Evolutionary conservation across 1,140 invertebrate genomes (phyloP), one percentile per base, ranked within the genome.

Genomic region (Saccostrea cuccullata): DNA sequence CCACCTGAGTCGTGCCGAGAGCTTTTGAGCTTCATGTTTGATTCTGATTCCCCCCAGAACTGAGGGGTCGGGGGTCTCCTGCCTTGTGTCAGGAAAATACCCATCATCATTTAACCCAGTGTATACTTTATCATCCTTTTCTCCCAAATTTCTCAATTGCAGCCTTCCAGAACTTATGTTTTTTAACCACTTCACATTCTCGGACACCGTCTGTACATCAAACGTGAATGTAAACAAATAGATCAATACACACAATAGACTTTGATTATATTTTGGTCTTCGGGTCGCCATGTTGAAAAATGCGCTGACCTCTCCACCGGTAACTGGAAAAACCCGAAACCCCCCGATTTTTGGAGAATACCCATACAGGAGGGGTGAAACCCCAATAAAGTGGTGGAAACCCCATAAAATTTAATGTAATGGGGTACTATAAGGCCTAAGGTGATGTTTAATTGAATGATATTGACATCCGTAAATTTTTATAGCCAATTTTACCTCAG

Each of bases 1-100:
- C 95, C 89, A 94, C 67, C 94, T 89, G 11, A 95, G 87, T 82
- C 93, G 89, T 11, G 92, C 91, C 36, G 92, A 93, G 26, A 95
- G 91, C 83, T 91, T 91, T 86, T 93, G 92, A 5, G 94, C 94
- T 88, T 94, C 93, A 30, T 94, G 91, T 84, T 92, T 86, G 85
- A 95, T 92, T 85, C 93, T 91, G 84, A 94, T 92, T 40, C 94
- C 94, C 23, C 92, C 93, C 26, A 94, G 87, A 85, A 90, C 82
- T 67, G 88, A 90, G 77, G 91, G 92, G 84, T 90, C 90, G 40
- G 91, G 89, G 73, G 89, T 73, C 77, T 93, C 92, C 90, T 94
- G 92, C 77, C 90, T 89, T 84, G 87, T 91, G 86, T 92, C 91
- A 60, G 91, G 90, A 60, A 89, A 90, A 90, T 92, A 92, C 26